Conservation (phyloP, 1,140 invertebrate genomes). For the Saccostrea echinata region DNA sequence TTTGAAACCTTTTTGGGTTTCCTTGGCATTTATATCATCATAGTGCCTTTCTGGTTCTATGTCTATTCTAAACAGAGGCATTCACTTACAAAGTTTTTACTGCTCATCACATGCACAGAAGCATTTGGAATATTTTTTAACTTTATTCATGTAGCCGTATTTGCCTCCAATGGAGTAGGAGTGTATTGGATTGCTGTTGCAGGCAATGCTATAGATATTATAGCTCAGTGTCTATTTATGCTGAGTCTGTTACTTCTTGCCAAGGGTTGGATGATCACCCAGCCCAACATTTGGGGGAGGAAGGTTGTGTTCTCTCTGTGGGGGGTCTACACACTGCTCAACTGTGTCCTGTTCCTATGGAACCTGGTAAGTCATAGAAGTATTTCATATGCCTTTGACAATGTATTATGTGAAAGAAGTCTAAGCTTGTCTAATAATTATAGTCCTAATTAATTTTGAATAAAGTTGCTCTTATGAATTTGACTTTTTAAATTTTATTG, state of each 20-base stretch:
- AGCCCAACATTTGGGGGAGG: conserved; percentile 92
- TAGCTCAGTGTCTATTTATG: conserved; percentile 96
- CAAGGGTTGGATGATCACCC: conserved; percentile 97
- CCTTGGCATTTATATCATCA: conserved; percentile 91
- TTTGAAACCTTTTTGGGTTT: conserved; percentile 95
- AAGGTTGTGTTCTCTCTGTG: conserved; percentile 93
- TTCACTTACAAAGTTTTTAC: conserved; percentile 94
- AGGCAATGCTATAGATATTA: conserved; percentile 94
- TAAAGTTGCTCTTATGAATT: too few relatives aligned
- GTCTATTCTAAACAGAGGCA: conserved; percentile 92
- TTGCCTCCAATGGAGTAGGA: conserved; percentile 93
- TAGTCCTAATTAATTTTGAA: too few relatives aligned
- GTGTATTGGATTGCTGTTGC: conserved; percentile 89
- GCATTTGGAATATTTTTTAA: conserved; percentile 92
- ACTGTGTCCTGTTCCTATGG: conserved; percentile 96
- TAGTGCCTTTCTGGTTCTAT: conserved; percentile 92
- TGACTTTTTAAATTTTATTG: too few relatives aligned
- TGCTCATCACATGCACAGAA: conserved; percentile 91
- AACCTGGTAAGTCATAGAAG: conserved; percentile 89
- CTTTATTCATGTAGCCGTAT: conserved; percentile 93
- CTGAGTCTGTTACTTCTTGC: conserved; percentile 94
- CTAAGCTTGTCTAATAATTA: too few relatives aligned
- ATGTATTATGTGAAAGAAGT: too few relatives aligned
- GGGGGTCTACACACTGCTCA: conserved; percentile 93
- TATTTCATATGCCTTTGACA: too few relatives aligned